These are phyloP conservation scores for Epirrhoe tristata DNA, from an alignment of 2,888 invertebrate species.

Conservation along the genomic window DNA sequence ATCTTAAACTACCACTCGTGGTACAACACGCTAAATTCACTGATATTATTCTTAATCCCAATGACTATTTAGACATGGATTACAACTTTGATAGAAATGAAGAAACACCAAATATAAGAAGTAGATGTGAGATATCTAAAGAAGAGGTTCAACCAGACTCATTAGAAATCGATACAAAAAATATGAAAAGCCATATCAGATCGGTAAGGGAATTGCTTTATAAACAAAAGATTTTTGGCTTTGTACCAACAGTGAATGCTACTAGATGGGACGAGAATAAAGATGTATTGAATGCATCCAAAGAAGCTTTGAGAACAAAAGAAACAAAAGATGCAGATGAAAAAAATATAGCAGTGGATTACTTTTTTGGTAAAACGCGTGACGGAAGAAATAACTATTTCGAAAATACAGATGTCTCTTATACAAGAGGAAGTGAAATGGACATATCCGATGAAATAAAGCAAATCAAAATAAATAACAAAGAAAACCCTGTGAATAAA, in stretches of 20 bases:
- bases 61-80: constrained; percentile 59
- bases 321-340: not conserved
- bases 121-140: not conserved
- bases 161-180: not conserved
- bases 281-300: not conserved
- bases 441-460: not conserved
- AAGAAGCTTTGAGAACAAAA: not conserved
- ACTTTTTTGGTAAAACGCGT: constrained; percentile 50
- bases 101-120: constrained; percentile 8
- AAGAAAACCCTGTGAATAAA: not conserved
- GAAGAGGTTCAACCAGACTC: not conserved
- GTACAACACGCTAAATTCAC: constrained; percentile 21
- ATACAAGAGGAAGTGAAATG: not conserved
- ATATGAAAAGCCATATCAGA: constrained; percentile 48
- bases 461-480: not conserved
- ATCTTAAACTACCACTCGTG: constrained; percentile 20
- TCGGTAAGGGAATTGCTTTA: constrained; percentile 53
- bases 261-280: not conserved
- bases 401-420: not conserved
- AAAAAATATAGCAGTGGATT: constrained; percentile 42
- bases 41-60: constrained; percentile 47
- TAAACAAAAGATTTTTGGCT: constrained; percentile 45
- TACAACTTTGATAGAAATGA: constrained; percentile 49
- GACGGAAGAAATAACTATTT: not conserved
- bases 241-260: not conserved